Evolutionary conservation across 2,797 vertebrate species (phyloP), one percentile per base, ranked within the genome.

Genomic region (Gila robusta): DNA sequence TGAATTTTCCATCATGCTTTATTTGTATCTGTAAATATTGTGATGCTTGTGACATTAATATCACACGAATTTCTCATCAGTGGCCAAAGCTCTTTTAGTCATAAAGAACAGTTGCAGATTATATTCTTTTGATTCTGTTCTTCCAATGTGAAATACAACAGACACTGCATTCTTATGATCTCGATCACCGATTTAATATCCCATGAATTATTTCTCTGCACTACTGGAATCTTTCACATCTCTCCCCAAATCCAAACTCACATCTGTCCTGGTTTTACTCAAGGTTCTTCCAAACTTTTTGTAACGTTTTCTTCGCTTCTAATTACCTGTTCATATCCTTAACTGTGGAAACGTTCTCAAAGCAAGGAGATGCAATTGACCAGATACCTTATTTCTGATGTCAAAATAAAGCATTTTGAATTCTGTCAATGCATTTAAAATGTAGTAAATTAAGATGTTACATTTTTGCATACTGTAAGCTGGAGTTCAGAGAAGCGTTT

Each of bases 121-220:
- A 23, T 49, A 19, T 73, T 49, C n/a, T 28, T 64, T 64, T 28
- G 41, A 72, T 72, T 72, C 41, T 32, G 3, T 32, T 74, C n/a
- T 32, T 6, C 1, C 7, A 17, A 28, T 17, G 16, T 49, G 26
- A 74, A 74, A 52, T 32, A 74, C 44, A 73, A 49, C n/a, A 47
- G n/a, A 73, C 14, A 8, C 44, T 73, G n/a, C 16, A 73, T 16
- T 47, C 19, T 70, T 39, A 70, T 39, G 35, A 70, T 70, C 44
- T 12, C 26, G 4, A 73, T 19, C 14, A 49, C 14, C 1, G n/a
- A 49, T 73, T 49, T 73, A 73, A 74, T 10, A 74, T 74, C 16
- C 44, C 72, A 52, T 74, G 8, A 74, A 74, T 74, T 74, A 74
- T 74, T 74, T 28, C n/a, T 74, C 44, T 44, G 39, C 6, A 72